These are phyloP conservation scores for Salminus brasiliensis DNA, from an alignment of 2,113 vertebrate species.

Conservation along the genomic window DNA sequence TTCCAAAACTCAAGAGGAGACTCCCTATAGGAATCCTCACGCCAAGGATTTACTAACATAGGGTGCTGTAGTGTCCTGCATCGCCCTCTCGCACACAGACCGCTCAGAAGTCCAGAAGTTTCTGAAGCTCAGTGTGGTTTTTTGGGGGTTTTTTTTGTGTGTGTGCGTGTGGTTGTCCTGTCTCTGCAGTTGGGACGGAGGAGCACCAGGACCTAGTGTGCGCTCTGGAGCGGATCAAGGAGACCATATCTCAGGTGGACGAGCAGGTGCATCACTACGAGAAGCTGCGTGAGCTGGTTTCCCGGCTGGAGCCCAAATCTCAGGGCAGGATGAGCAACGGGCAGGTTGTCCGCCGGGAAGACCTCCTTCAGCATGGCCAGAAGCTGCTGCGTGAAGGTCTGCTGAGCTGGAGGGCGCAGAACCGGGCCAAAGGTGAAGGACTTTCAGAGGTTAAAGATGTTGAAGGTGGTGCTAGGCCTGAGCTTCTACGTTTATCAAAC, in stretches of 20 bases:
- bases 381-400: slow-evolving; percentile 81
- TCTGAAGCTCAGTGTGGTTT: too few species aligned
- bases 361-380: slow-evolving; percentile 73
- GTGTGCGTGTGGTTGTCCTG: too few species aligned
- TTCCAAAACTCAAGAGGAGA: too few species aligned
- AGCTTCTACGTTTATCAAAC: too few species aligned
- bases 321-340: slow-evolving; percentile 81
- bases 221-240: slow-evolving; percentile 83
- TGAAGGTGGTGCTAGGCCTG: too few species aligned
- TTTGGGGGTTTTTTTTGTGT: too few species aligned
- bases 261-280: slow-evolving; percentile 78
- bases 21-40: too few species aligned
- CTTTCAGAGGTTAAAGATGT: too few species aligned
- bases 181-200: slow-evolving; percentile 77
- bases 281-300: slow-evolving; percentile 82
- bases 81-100: too few species aligned
- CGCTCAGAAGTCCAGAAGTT: too few species aligned
- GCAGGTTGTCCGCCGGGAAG: slow-evolving; percentile 80
- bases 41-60: too few species aligned
- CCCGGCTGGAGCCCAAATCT: slow-evolving; percentile 84
- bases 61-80: too few species aligned
- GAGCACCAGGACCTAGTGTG: slow-evolving; percentile 80
- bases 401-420: slow-evolving; percentile 84
- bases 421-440: slow-evolving; percentile 86
- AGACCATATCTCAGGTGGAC: slow-evolving; percentile 85